A percentile compares a stretch with the other conserved stretches of the same genome.
phyloP scores from a whole-genome alignment of 2,888 invertebrate genomes.

The Allolobophora icterica region DNA sequence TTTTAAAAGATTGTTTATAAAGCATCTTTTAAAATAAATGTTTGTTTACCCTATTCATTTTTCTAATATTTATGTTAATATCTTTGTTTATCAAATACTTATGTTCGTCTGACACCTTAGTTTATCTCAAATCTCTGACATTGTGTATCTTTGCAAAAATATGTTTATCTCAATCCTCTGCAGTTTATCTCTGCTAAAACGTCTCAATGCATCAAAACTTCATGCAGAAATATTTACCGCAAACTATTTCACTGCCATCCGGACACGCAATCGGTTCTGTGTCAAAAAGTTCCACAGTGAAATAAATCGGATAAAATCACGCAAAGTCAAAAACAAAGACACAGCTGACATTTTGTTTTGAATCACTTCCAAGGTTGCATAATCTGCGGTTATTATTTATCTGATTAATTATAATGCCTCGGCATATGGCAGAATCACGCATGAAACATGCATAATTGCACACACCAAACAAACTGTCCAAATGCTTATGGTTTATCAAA shows the following conservation, averaged over 20 bases:
- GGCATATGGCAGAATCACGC: not conserved
- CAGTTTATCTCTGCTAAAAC: not conserved
- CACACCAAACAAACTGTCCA: not conserved
- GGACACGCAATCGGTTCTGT: conserved; percentile 69
- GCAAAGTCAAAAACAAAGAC: conserved; percentile 2
- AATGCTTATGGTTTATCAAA: not conserved
- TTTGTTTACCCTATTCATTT: no score
- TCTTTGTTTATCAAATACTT: not conserved
- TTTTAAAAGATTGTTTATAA: no score
- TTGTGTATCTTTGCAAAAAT: not conserved
- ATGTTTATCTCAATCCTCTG: not conserved
- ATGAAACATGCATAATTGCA: not conserved
- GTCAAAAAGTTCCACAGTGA: conserved; percentile 22
- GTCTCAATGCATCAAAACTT: not conserved
- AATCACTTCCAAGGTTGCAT: not conserved
- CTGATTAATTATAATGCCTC: not conserved
- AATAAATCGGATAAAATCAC: conserved; percentile 9
- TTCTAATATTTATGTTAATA: no score
- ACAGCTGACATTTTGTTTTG: not conserved
- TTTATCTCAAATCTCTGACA: not conserved
- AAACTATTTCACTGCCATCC: conserved; percentile 69
- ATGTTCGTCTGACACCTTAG: not conserved
- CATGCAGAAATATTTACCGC: conserved; percentile 66
- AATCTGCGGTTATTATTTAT: not conserved
- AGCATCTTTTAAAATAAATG: no score